Base-by-base conservation (phyloP, 1,140 invertebrate species). In the Aradophagus sp. region DNA sequence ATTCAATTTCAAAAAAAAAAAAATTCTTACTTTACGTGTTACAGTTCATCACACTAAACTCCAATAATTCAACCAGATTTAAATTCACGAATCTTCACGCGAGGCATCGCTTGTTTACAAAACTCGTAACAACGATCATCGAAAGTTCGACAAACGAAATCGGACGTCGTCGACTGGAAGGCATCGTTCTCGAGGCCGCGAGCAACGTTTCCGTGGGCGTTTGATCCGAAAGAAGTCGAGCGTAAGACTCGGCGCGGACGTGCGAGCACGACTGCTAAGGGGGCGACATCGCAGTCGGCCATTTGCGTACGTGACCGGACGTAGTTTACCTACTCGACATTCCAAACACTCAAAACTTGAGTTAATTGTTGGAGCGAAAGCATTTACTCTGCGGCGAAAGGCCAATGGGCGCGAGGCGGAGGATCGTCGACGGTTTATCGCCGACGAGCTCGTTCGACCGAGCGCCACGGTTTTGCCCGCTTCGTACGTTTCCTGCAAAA, bases 341-440 rank as follows among this genome's bases (percentile, higher is more conserved):
- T 75, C 73, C 78, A 78, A 81, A 80, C 77, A 79, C 76, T 80
- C 77, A 77, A 80, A 81, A 79, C 75, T 81, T 73, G 76, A 77
- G 77, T 81, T 81, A 80, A 81, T 81, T 78, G 76, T 71, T 48
- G 67, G 69, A 79, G 76, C 72, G 70, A 75, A 69, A 80, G 73
- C 73, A 75, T 77, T 77, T 77, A 71, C 71, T 74, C 68, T 74
- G 74, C 70, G 65, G 56, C 29, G 55, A 59, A 66, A 63, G 73
- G 52, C 41, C 36, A 45, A 36, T 27, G 50, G 32, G 27, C 47
- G 15, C 17, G 52, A 19, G 26, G 52, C n/a, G 58, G 45, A 16
- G 47, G 29, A 31, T 26, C 36, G 41, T 39, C 47, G 52, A 35
- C 44, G 42, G 48, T 78, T 77, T 78, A 68, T 72, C 69, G 71